Conservation (phyloP, 2,888 invertebrate genomes). For the Conus canariensis region DNA sequence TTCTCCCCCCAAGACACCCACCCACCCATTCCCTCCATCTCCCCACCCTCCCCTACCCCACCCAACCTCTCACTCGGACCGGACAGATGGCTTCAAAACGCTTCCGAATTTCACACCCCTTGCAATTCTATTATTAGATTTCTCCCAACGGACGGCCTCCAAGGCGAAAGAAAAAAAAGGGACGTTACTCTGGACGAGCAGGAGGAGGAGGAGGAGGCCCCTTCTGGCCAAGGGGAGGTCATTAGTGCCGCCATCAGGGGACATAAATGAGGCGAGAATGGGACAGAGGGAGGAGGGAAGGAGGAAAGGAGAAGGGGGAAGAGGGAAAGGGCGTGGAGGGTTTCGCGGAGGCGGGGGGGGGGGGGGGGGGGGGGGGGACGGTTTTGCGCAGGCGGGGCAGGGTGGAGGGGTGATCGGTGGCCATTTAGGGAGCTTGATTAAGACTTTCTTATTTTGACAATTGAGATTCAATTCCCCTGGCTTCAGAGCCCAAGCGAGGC, state of each 20-base stretch:
- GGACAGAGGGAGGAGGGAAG: neutral
- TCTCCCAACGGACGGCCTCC: neutral
- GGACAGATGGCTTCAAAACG: slow-evolving; percentile 37
- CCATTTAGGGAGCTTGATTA: slow-evolving; percentile 22
- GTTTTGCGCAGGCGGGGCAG: too few species aligned
- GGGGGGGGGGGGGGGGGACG: too few species aligned
- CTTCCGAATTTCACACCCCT: neutral
- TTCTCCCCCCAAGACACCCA: too few species aligned
- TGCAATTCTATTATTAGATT: slow-evolving; percentile 29
- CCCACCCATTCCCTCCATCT: too few species aligned
- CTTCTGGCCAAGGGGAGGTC: slow-evolving; percentile 16
- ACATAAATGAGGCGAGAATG: neutral
- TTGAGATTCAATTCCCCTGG: slow-evolving; percentile 19
- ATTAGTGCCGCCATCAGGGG: neutral
- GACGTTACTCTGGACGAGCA: neutral
- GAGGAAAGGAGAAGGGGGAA: too few species aligned
- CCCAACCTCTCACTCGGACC: too few species aligned
- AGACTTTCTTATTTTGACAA: slow-evolving; percentile 28
- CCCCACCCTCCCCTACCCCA: too few species aligned
- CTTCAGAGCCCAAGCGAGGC: too few species aligned
- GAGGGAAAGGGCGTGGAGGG: too few species aligned
- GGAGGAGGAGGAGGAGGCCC: too few species aligned
- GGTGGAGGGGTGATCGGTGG: neutral
- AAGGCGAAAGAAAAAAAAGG: neutral
- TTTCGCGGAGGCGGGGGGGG: too few species aligned